Base-by-base conservation (phyloP, 2,797 vertebrate species). In the Odontamblyopus rebecca region DNA sequence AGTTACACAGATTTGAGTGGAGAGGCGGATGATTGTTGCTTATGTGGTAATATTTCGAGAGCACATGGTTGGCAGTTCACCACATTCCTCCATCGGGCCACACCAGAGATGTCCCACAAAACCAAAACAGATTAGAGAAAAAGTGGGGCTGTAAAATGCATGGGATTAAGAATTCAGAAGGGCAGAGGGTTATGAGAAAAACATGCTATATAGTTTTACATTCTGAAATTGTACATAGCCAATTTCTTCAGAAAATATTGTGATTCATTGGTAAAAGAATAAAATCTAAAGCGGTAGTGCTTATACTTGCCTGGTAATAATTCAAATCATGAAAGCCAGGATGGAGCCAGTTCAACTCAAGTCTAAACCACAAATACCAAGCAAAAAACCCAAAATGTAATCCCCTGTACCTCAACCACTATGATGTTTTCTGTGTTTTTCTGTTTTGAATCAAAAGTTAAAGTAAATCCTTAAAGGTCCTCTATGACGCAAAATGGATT, bases 11-110 rank as follows among this genome's bases (percentile, higher is more conserved):
- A 26, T 44, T 26, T 23, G 61, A 41, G 35, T 4, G 9, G 30
- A 61, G 60, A 16, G 15, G 30, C 18, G 32, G 29, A 60, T 16
- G 30, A 7, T 19, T 61, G 61, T 23, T 13, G 59, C 13, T n/a
- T 41, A 13, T 15, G 61, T 44, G 61, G 61, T 63, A 63, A 63
- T 41, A 63, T 26, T 63, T 63, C 4, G 35, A 63, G 73, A 84
- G 77, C 89, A 88, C 88, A 80, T 88, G 82, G 81, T 83, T 89
- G 82, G 85, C 80, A 85, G 44, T 59, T 75, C 26, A 81, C 79
- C 68, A 70, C 76, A 71, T 87, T 87, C 85, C 74, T 85, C 32
- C 18, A 56, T 6, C 68, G 73, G 79, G 71, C 85, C 44, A 71
- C 59, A 30, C 61, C 61, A 70, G 68, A 77, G 51, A 79, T 69